Conservation (phyloP, 2,113 vertebrate genomes). For the Neodon shergylaensis region DNA sequence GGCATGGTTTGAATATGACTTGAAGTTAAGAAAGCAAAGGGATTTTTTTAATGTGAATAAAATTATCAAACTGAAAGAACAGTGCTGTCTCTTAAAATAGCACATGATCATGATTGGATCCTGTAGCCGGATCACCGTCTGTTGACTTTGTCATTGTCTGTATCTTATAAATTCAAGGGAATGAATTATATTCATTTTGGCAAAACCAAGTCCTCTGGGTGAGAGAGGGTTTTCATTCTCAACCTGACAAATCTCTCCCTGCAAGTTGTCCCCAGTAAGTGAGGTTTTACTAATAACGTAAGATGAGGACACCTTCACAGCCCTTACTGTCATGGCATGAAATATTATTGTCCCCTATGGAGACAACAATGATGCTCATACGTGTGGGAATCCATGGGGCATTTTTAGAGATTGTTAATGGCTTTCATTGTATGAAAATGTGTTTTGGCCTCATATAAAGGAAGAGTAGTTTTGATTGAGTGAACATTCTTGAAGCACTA, state of each 20-base stretch:
- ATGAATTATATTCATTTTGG: not conserved
- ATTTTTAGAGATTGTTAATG: not conserved
- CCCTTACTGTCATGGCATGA: not conserved
- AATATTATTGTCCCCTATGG: not conserved
- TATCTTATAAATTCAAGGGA: slow-evolving; percentile 4
- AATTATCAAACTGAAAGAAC: not conserved
- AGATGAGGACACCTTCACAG: not conserved
- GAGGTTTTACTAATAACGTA: not conserved
- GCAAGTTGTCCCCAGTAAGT: not conserved
- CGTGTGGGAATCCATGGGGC: not conserved
- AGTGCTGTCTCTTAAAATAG: not conserved
- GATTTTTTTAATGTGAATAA: slow-evolving; percentile 30
- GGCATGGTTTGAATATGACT: not conserved
- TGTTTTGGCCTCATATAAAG: not conserved
- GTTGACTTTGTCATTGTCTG: slow-evolving; percentile 1
- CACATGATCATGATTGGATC: not conserved
- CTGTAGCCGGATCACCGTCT: not conserved
- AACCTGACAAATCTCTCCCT: not conserved
- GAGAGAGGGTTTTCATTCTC: not conserved
- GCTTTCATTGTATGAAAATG: not conserved
- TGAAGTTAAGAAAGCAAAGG: slow-evolving; percentile 29
- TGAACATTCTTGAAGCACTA: not conserved
- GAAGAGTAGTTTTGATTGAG: not conserved
- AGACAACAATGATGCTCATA: not conserved
- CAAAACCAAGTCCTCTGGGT: not conserved